phyloP scores from a whole-genome alignment of 2,888 invertebrate genomes.

The Lordiphosa andalusiaca region DNA sequence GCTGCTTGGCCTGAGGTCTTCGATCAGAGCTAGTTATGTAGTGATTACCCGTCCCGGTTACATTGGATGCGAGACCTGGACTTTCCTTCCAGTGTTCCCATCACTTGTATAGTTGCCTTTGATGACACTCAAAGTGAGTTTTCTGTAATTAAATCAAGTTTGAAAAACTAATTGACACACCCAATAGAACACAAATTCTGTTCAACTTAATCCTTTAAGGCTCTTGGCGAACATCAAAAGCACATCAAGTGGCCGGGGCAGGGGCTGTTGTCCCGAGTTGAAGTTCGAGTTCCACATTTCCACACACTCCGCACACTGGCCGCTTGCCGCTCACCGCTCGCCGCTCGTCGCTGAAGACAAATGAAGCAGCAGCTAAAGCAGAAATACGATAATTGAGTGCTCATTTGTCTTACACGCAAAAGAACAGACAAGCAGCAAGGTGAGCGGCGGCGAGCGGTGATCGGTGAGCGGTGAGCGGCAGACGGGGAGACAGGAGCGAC shows the following conservation, averaged over 20 bases:
- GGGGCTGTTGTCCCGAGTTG: neutral
- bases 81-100: too few relatives aligned
- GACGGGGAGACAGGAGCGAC: constrained; percentile 15
- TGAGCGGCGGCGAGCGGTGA: constrained; percentile 3
- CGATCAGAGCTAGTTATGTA: too few relatives aligned
- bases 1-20: too few relatives aligned
- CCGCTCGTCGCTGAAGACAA: constrained; percentile 50
- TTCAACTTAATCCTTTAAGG: constrained; percentile 2
- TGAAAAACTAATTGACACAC: too few relatives aligned
- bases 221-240: constrained; percentile 6
- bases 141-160: too few relatives aligned
- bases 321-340: constrained; percentile 4
- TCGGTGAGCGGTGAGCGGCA: constrained; percentile 1
- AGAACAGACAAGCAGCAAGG: constrained; percentile 26
- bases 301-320: neutral
- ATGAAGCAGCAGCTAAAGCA: constrained; percentile 68
- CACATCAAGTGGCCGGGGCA: neutral
- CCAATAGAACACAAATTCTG: too few relatives aligned
- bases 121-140: too few relatives aligned
- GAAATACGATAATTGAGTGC: constrained; percentile 74
- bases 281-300: constrained; percentile 5
- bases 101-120: too few relatives aligned
- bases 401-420: constrained; percentile 66
- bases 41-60: too few relatives aligned
- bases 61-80: too few relatives aligned